These are phyloP conservation scores for Dipodomys stephensi DNA, from an alignment of 2,113 vertebrate genomes.

Conservation along the genomic window DNA sequence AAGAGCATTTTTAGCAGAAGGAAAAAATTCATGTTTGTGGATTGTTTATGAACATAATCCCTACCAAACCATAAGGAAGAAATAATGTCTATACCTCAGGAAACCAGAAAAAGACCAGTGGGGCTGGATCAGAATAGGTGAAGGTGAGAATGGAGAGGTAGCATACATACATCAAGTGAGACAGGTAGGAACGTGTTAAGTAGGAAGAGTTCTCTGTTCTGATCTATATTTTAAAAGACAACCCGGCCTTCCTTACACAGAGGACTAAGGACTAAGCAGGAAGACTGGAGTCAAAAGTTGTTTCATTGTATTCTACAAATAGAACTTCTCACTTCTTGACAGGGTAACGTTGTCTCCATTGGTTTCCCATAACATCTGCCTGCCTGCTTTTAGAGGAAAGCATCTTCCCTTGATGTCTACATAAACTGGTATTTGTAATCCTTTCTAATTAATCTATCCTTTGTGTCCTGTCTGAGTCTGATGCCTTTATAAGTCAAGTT, in stretches of 20 bases:
- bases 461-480: neutral
- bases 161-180: neutral
- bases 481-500: neutral
- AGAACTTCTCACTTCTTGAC: neutral
- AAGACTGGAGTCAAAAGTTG: neutral
- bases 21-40: neutral
- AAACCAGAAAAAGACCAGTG: neutral
- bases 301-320: neutral
- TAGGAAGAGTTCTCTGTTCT: neutral
- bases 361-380: neutral
- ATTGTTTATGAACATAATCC: too few relatives aligned
- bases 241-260: neutral
- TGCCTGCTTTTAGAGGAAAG: neutral
- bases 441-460: neutral
- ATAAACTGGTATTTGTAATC: neutral
- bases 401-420: neutral
- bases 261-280: neutral
- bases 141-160: neutral
- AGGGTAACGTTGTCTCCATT: neutral
- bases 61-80: neutral
- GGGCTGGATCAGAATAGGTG: neutral
- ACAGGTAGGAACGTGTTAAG: neutral
- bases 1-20: neutral
- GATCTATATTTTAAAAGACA: neutral
- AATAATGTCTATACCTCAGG: neutral